A percentile compares a stretch with the other conserved stretches of the same genome.
Evolutionary conservation across 1,140 invertebrate genomes (phyloP).

Genomic region (Planococcus citri): DNA sequence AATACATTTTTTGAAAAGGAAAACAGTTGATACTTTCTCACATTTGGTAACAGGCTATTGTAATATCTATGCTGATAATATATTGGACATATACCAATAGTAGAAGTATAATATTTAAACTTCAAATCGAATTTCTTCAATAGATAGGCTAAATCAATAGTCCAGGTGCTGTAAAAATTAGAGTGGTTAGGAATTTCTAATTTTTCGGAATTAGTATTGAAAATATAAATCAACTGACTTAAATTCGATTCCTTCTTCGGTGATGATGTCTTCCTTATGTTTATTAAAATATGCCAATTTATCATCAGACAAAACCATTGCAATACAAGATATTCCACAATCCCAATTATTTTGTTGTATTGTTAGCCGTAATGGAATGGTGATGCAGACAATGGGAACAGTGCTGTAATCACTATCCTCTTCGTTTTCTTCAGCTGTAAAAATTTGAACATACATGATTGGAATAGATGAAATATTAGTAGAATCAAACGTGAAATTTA

Average conservation of each 20-base stretch:
- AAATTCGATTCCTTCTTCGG: conserved; percentile 5
- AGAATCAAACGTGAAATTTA: not conserved
- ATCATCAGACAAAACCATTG: not conserved
- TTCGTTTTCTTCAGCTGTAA: conserved; percentile 1
- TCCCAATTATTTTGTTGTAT: conserved; percentile 11
- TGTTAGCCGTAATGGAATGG: not conserved
- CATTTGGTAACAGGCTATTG: not conserved
- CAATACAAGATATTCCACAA: conserved; percentile 5
- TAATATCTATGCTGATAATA: conserved; percentile 10
- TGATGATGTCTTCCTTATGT: not conserved
- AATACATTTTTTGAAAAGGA: not conserved
- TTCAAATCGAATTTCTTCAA: not conserved
- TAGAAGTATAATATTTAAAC: not conserved
- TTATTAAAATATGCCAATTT: not conserved
- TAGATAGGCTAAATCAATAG: not conserved
- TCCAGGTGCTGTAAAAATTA: not conserved
- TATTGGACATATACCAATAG: not conserved
- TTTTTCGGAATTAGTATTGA: not conserved
- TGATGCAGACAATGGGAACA: not conserved
- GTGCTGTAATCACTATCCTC: not conserved
- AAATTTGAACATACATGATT: not conserved
- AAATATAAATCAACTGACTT: not conserved
- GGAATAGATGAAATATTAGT: not conserved
- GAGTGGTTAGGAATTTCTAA: not conserved
- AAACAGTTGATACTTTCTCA: not conserved